Evolutionary conservation across 2,888 invertebrate genomes (phyloP), one percentile per base, ranked within the genome.

Genomic region (Eueremaeus valkanovi): DNA sequence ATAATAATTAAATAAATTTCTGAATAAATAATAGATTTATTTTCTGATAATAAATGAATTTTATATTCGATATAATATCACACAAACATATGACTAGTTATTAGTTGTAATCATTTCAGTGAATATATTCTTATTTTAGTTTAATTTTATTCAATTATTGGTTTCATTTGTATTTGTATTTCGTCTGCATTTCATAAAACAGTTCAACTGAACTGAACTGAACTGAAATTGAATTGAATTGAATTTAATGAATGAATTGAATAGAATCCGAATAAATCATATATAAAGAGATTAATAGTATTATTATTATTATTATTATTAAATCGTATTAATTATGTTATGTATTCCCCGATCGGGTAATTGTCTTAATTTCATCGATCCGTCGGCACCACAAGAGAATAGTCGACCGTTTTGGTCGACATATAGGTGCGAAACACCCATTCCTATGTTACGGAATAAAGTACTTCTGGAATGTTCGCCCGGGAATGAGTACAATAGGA

Each of bases 311-410:
- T 9, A 31, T 18, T 33, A 33, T n/a, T 3, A 18, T 68, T 27
- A 68, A 68, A 68, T 68, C 5, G 68, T 68, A 42, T 36, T 68
- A 40, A 68, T 42, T 6, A 68, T 68, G 9, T 68, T 42, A 68
- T 68, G n/a, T n/a, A 68, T 68, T 36, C 68, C 68, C 27, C 68
- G 68, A 42, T 68, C 94, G 24, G 95, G 93, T 81, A 97, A 86
- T 83, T 92, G 91, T 79, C 97, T 89, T 80, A 97, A 93, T 87
- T 98, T 98, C 90, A 99, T 93, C 72, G 97, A 96, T 81, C 97
- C 97, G 86, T 99, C 99, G 72, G 96, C 95, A 75, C 99, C 99
- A 84, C 99, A 99, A 8, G 98, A 98, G 86, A 95, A 98, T 80
- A 99, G 86, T 70, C 97, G 89, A 33, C 91, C 91, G 78, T 90